A percentile compares a stretch with the other conserved stretches of the same genome.
These are phyloP conservation scores for Sebastes glaucus DNA, from an alignment of 2,797 vertebrate species.

Conservation along the genomic window DNA sequence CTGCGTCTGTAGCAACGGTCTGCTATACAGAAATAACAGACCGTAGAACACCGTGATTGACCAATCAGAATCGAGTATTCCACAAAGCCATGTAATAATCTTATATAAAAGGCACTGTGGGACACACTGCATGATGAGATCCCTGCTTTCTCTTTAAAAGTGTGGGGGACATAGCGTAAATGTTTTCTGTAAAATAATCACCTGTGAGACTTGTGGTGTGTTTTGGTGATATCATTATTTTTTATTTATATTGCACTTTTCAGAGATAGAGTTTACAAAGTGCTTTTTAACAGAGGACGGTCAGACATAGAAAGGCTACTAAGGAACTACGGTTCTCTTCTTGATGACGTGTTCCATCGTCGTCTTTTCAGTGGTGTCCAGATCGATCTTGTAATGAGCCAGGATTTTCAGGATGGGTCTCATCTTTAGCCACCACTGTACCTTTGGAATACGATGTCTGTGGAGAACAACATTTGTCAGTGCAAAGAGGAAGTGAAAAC, in stretches of 20 bases:
- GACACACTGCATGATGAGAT: too few species aligned
- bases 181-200: not conserved
- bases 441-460: slow-evolving; percentile 90
- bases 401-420: slow-evolving; percentile 91
- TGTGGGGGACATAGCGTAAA: not conserved
- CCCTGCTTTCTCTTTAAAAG: too few species aligned
- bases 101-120: too few species aligned
- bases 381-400: slow-evolving; percentile 86
- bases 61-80: too few species aligned
- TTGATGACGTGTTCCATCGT: slow-evolving; percentile 86
- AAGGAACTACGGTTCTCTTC: slow-evolving; percentile 68
- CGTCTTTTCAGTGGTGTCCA: slow-evolving; percentile 86
- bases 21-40: too few species aligned
- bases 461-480: slow-evolving; percentile 18
- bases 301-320: slow-evolving; percentile 55
- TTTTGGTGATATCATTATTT: not conserved
- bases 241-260: slow-evolving; percentile 50
- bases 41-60: too few species aligned
- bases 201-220: not conserved
- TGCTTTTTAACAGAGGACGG: slow-evolving; percentile 19
- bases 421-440: slow-evolving; percentile 91
- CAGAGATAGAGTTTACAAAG: slow-evolving; percentile 21
- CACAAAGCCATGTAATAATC: too few species aligned
- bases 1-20: too few species aligned
- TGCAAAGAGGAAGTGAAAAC: not conserved